Evolutionary conservation across 2,797 vertebrate genomes (phyloP).

Genomic region (Mallotus villosus): DNA sequence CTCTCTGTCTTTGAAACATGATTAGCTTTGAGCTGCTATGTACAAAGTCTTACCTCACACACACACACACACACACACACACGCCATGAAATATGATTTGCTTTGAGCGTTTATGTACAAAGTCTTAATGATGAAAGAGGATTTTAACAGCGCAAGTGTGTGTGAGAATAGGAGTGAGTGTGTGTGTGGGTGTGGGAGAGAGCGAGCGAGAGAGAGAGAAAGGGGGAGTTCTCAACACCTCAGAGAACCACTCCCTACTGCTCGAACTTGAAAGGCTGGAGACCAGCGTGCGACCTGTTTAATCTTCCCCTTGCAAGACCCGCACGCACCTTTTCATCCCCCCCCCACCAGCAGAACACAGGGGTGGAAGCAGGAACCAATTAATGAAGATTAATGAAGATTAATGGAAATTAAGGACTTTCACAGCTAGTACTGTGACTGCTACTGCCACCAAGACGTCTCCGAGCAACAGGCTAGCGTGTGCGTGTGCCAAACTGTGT

Average conservation of each 20-base stretch:
- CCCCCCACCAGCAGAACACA: slow-evolving; percentile 60
- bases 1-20: slow-evolving; percentile 88
- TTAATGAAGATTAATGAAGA: slow-evolving; percentile 73
- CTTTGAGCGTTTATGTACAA: slow-evolving; percentile 99
- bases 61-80: slow-evolving; percentile 5
- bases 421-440: slow-evolving; percentile 32
- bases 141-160: slow-evolving; percentile 85
- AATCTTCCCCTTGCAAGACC: slow-evolving; percentile 71
- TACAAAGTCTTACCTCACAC: slow-evolving; percentile 84
- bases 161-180: slow-evolving; percentile 69
- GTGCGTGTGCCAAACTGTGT: not conserved
- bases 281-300: slow-evolving; percentile 69
- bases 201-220: slow-evolving; percentile 40
- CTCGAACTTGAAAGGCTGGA: slow-evolving; percentile 74
- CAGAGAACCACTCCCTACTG: slow-evolving; percentile 70
- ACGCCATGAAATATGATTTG: slow-evolving; percentile 90
- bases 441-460: slow-evolving; percentile 22
- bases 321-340: slow-evolving; percentile 66
- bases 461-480: slow-evolving; percentile 6
- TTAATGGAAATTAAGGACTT: slow-evolving; percentile 68
- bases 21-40: slow-evolving; percentile 97
- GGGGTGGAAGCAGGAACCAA: slow-evolving; percentile 58
- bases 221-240: slow-evolving; percentile 55
- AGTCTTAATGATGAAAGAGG: slow-evolving; percentile 96
- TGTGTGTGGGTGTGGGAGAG: slow-evolving; percentile 1